These are phyloP conservation scores for Elephas maximus DNA, from an alignment of 2,113 vertebrate genomes.

Conservation along the genomic window DNA sequence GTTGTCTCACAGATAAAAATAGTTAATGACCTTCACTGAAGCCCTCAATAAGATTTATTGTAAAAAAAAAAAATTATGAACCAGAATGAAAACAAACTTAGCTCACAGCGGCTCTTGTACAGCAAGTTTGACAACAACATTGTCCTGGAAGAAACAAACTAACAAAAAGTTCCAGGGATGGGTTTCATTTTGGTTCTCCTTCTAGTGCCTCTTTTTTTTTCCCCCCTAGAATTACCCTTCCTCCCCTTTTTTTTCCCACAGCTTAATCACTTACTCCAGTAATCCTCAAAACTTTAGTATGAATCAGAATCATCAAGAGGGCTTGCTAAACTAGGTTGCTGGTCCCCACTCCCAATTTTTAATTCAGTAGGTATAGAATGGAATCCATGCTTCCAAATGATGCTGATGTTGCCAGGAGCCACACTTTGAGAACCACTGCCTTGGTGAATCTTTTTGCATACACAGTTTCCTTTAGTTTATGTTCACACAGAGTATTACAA, in stretches of 20 bases:
- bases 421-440: background rate
- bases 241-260: background rate
- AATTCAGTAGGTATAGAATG: background rate
- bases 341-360: background rate
- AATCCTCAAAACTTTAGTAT: background rate
- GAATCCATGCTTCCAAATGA: background rate
- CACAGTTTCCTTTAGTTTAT: background rate
- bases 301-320: background rate
- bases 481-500: background rate
- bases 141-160: background rate
- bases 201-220: background rate
- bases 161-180: background rate
- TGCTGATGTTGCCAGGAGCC: background rate
- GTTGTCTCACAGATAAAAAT: background rate
- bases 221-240: background rate
- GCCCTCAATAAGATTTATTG: background rate
- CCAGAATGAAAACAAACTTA: background rate
- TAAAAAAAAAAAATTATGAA: background rate
- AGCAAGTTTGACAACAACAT: background rate
- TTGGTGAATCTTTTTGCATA: background rate
- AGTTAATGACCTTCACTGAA: background rate
- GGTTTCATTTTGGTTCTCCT: background rate
- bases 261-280: background rate
- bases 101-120: background rate
- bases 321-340: background rate